Evolutionary conservation across 1,140 invertebrate species (phyloP), one percentile per base, ranked within the genome.

Genomic region (Acarapis woodi): DNA sequence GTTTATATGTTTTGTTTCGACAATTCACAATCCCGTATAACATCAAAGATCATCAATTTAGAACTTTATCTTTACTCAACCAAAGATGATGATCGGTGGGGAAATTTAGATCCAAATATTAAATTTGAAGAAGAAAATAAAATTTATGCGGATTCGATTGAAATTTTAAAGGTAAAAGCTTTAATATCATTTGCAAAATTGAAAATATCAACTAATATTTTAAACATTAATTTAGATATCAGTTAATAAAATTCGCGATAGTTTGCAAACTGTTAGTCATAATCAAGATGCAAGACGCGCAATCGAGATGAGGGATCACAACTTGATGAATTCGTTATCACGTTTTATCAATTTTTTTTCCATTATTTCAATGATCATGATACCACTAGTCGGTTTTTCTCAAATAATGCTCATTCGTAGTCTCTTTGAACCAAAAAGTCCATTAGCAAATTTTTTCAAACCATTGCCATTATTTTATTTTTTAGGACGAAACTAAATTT

Each of bases 1-100:
- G 70, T 74, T 46, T 75, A 71, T 50, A 62, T 65, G 42, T 66
- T 79, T 45, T 82, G 76, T 48, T 76, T 78, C 49, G 75, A 79
- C 49, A 82, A 82, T 48, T 66, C 61, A 3, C 73, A 74, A 49
- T 76, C 72, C 47, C 63, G 64, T 50, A 71, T 68, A 44, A 55
- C 60, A 8, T n/a, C n/a, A n/a, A 82, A 80, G 53, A 67, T 71
- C 18, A 69, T 80, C 1, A 79, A 73, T 50, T 76, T 82, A 50
- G 74, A 77, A 49, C 48, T 79, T 3, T 58, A 69, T 40, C 61
- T 73, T 22, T 67, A 73, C 39, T 37, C 40, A 9, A 59, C 62
- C 28, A 62, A 65, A 30, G 59, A 62, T 14, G 62, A 67, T 37
- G 62, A 67, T 33, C 31, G 41, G 31, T 44, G 44, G 40, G 41